Evolutionary conservation across 2,797 vertebrate species (phyloP).

Genomic region (Onychomys arenicola): DNA sequence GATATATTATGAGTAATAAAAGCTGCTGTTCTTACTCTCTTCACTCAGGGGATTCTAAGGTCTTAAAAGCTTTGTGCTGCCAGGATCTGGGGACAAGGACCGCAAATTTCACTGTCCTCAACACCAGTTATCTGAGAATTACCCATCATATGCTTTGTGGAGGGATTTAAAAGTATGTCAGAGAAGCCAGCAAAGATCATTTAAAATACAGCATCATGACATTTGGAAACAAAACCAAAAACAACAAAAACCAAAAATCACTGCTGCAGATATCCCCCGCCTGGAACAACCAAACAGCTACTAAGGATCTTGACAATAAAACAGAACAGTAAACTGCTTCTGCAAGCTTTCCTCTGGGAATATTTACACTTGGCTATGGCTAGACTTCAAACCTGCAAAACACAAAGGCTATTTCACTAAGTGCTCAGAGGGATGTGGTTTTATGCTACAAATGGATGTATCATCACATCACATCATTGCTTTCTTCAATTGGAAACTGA

Average conservation of each 20-base stretch:
- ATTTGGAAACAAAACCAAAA: neutral
- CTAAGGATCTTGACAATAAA: neutral
- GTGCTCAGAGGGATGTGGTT: neutral
- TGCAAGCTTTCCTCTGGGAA: neutral
- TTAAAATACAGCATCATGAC: conserved; percentile 12
- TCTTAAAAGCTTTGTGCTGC: neutral
- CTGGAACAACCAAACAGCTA: neutral
- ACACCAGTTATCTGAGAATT: neutral
- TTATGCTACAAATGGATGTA: neutral
- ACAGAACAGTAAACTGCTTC: neutral
- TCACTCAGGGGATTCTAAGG: neutral
- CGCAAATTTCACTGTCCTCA: conserved; percentile 14
- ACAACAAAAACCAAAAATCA: neutral
- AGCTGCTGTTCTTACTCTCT: neutral
- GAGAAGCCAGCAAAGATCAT: neutral
- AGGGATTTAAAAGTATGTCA: conserved; percentile 15
- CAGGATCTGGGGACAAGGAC: neutral
- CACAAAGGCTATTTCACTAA: conserved; percentile 5
- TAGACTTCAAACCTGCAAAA: neutral
- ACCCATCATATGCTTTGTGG: neutral
- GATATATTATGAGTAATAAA: neutral
- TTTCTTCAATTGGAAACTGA: neutral
- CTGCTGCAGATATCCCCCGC: neutral
- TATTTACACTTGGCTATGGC: neutral
- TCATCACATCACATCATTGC: neutral